Evolutionary conservation across 2,888 invertebrate species (phyloP).

Genomic region (Allolobophora icterica): DNA sequence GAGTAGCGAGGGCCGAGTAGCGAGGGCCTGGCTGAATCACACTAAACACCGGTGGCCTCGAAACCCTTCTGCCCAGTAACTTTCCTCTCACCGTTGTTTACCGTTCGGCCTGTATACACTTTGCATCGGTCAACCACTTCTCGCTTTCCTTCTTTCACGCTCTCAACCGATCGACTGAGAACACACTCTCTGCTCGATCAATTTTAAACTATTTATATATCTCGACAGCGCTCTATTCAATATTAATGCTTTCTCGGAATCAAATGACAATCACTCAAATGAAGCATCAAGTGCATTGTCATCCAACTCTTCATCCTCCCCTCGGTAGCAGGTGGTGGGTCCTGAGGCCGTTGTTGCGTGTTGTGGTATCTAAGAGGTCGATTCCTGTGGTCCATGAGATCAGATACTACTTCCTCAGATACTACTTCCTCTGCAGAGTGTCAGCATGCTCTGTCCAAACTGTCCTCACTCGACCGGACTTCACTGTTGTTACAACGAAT

Average conservation of each 20-base stretch:
- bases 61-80: neutral
- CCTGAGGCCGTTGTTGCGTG: neutral
- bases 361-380: too few relatives aligned
- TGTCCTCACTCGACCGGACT: too few relatives aligned
- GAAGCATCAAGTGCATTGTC: neutral
- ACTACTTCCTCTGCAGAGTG: neutral
- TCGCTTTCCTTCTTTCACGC: neutral
- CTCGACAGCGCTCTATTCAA: too few relatives aligned
- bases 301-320: neutral
- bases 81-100: neutral
- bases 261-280: neutral
- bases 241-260: neutral
- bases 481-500: too few relatives aligned
- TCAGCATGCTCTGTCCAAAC: neutral
- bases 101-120: neutral
- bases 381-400: neutral
- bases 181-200: too few relatives aligned
- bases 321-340: neutral
- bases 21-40: too few relatives aligned
- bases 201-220: neutral
- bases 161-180: neutral
- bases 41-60: too few relatives aligned
- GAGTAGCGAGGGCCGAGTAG: too few relatives aligned
- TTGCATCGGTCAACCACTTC: neutral
- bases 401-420: too few relatives aligned